Evolutionary conservation across 2,797 vertebrate species (phyloP), one percentile per base, ranked within the genome.

Genomic region (Xenopus petersii): DNA sequence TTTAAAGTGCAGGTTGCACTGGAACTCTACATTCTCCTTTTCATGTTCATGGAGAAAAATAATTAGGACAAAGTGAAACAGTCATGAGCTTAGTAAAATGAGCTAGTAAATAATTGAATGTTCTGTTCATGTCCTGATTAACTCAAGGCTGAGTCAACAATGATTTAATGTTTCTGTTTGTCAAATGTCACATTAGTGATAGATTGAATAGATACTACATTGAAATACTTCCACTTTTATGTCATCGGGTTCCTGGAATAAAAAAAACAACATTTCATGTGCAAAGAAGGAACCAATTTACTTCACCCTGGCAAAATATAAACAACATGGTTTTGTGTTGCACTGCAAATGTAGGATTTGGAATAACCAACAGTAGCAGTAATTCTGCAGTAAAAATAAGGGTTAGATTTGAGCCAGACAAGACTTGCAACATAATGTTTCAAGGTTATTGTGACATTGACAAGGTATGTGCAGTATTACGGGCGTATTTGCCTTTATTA

Each of bases 41-140:
- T 46, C 2, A 66, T 59, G 15, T 30, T 11, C 59, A 10, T n/a
- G 58, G 13, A 24, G 54, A 54, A 67, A 60, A 21, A 11, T 69
- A 75, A 75, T 64, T 78, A 75, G 68, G 55, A 70, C 48, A 72
- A 67, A 78, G 68, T 26, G 30, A 68, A 75, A 69, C 36, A 67
- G 64, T 68, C 58, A 64, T 58, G 56, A 60, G 69, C 47, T 59
- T 64, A 65, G 16, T 72, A 75, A 68, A 73, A 54, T 69, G 58
- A 74, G 59, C 75, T 78, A 4, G 75, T 77, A 81, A 81, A 80
- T 73, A 75, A 78, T 78, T 81, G 72, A 78, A 75, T 81, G 72
- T 81, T 78, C 75, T 72, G 72, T 78, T 72, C 75, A 74, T 75
- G 75, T 69, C 60, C 69, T n/a, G 71, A 79, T 78, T 78, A 81